Conservation (phyloP, 2,113 vertebrate species). For the Poeciliopsis turrubarensis region DNA sequence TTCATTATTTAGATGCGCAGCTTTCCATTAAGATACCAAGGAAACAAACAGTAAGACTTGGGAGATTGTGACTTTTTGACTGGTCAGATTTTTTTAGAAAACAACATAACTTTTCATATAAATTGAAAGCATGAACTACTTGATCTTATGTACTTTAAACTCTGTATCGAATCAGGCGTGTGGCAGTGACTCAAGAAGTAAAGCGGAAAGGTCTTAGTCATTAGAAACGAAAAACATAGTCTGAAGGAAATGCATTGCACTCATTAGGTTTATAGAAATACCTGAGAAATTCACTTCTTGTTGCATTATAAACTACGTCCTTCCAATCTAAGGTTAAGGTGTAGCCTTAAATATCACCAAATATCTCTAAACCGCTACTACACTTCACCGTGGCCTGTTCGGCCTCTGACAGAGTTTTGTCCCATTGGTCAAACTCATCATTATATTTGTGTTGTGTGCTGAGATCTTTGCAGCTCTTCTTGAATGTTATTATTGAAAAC, state of each 20-base stretch:
- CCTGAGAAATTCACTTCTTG: background rate
- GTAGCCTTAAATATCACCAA: background rate
- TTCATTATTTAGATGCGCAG: too few relatives aligned
- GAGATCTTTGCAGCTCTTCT: background rate
- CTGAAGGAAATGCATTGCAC: too few relatives aligned
- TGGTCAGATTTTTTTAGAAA: background rate
- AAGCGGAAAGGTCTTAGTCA: background rate
- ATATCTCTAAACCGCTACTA: background rate
- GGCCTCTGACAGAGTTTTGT: background rate
- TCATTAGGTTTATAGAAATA: too few relatives aligned
- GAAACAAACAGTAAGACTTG: too few relatives aligned
- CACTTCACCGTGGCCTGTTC: too few relatives aligned
- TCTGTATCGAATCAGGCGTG: background rate
- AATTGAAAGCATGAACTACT: background rate
- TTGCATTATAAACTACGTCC: background rate
- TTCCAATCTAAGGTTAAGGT: background rate
- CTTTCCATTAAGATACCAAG: too few relatives aligned
- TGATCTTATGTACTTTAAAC: background rate
- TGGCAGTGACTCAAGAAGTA: background rate
- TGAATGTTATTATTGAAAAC: background rate
- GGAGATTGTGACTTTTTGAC: background rate
- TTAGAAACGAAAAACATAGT: too few relatives aligned
- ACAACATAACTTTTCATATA: background rate
- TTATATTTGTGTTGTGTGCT: background rate
- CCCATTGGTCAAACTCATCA: background rate